Conservation (phyloP, 2,113 vertebrate genomes). For the Capreolus pygargus region DNA sequence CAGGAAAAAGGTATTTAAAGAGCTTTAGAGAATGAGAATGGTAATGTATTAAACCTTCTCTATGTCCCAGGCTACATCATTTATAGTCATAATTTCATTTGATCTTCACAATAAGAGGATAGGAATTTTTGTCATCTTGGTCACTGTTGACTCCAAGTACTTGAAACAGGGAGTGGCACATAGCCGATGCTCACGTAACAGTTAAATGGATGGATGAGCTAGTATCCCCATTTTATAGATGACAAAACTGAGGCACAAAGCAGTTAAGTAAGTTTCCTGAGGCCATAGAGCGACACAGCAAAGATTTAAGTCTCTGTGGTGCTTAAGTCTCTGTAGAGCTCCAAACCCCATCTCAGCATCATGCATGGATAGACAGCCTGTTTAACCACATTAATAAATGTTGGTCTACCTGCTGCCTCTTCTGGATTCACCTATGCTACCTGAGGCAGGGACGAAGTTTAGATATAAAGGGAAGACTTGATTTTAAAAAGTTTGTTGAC, state of each 20-base stretch:
- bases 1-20: neutral
- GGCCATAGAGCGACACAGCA: neutral
- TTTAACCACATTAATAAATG: too few species aligned
- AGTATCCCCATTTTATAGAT: neutral
- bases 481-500: neutral
- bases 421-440: neutral
- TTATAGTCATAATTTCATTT: neutral
- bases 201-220: neutral
- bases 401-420: too few species aligned
- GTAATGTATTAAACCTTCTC: neutral
- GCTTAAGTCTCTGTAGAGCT: neutral
- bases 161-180: neutral
- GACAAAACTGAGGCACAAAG: neutral
- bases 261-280: neutral
- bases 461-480: neutral
- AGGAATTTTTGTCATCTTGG: neutral
- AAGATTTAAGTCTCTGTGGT: neutral
- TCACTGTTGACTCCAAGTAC: neutral
- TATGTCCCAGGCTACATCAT: neutral
- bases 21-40: neutral
- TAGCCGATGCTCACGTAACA: neutral
- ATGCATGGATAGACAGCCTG: accelerated
- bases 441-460: neutral
- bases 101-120: neutral
- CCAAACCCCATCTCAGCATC: neutral